These are phyloP conservation scores for Calyptomena viridis DNA, from an alignment of 2,113 vertebrate genomes.

Conservation along the genomic window DNA sequence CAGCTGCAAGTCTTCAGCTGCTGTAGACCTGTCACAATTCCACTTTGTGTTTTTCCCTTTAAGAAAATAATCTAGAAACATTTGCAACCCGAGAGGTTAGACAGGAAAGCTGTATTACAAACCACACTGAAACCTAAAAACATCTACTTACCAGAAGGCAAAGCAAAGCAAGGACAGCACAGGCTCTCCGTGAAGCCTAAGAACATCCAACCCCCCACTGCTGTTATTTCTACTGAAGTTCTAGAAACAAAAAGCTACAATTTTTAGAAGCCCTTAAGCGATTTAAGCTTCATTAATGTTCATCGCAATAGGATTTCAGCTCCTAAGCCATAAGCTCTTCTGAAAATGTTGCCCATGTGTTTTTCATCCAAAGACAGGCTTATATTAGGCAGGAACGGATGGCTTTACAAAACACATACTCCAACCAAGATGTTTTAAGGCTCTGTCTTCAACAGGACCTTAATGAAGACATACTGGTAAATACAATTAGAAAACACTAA, in stretches of 20 bases:
- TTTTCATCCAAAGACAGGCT: not conserved
- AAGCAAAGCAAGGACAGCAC: not conserved
- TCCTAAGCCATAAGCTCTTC: not conserved
- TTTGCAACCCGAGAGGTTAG: not conserved
- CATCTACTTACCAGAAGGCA: not conserved
- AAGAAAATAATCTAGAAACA: constrained; percentile 3
- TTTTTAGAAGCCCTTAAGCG: not conserved
- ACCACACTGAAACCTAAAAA: not conserved
- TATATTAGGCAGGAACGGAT: not conserved
- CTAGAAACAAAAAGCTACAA: constrained; percentile 5
- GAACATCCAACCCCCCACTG: not conserved
- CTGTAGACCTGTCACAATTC: constrained; percentile 26
- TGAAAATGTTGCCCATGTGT: not conserved
- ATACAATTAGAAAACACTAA: constrained; percentile 36
- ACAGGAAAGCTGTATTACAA: not conserved
- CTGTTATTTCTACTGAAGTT: not conserved
- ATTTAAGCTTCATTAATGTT: not conserved
- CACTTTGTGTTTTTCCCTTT: not conserved
- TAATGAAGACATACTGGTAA: constrained; percentile 25
- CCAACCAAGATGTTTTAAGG: not conserved
- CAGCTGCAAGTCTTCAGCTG: constrained; percentile 34
- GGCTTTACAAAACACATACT: not conserved
- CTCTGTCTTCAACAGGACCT: constrained; percentile 8
- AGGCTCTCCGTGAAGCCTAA: not conserved
- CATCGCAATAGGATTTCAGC: not conserved